phyloP scores from a whole-genome alignment of 2,888 invertebrate genomes.

The Sisyra nigra region DNA sequence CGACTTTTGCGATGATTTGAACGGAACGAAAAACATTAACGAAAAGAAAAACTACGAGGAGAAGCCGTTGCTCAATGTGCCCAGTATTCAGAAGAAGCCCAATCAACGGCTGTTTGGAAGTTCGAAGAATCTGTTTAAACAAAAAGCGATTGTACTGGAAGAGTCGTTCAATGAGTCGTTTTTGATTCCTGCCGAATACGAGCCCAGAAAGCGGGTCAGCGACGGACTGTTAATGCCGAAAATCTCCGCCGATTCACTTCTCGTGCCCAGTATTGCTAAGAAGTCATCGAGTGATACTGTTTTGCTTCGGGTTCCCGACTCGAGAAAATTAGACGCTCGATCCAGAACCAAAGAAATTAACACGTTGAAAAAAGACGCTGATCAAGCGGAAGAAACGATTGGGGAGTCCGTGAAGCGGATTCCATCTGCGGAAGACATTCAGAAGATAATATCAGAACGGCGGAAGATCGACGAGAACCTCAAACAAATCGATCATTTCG shows the following conservation, averaged over 20 bases:
- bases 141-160: conserved; percentile 28
- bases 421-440: conserved; percentile 33
- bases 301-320: background rate
- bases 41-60: conserved; percentile 5
- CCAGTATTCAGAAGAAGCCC: conserved; percentile 21
- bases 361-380: background rate
- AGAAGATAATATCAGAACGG: conserved; percentile 43
- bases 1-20: conserved; percentile 17
- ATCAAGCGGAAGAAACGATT: background rate
- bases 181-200: conserved; percentile 21
- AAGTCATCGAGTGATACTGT: conserved; percentile 6
- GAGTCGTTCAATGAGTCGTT: conserved; percentile 25
- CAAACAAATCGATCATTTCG: conserved; percentile 22
- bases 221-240: conserved; percentile 9
- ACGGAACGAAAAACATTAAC: conserved; percentile 13
- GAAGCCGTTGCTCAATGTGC: conserved; percentile 18
- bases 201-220: background rate
- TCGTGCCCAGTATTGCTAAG: conserved; percentile 5
- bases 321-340: background rate
- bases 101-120: conserved; percentile 28
- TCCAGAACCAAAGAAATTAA: background rate
- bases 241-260: conserved; percentile 1
- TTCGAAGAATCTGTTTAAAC: conserved; percentile 39
- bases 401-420: background rate
- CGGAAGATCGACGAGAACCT: conserved; percentile 35